Conservation (phyloP, 2,113 vertebrate genomes). For the Melospiza melodia region DNA sequence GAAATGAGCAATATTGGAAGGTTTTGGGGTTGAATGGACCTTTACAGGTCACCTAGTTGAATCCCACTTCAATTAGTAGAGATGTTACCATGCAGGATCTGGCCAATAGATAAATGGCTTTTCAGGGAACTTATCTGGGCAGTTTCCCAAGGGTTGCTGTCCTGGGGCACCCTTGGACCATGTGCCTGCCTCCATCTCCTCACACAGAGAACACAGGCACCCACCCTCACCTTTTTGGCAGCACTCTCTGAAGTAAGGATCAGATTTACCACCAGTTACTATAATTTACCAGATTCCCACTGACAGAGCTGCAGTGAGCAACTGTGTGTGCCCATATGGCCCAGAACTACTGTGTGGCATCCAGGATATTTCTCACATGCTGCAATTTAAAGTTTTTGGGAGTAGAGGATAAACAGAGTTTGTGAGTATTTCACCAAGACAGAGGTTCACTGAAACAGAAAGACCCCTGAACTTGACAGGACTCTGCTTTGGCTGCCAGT, state of each 20-base stretch:
- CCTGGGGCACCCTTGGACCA: not conserved
- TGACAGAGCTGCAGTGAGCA: not conserved
- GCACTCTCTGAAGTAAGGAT: not conserved
- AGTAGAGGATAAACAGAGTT: not conserved
- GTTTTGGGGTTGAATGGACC: not conserved
- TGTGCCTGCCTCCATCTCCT: not conserved
- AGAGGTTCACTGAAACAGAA: not conserved
- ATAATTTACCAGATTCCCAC: not conserved
- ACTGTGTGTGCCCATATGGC: not conserved
- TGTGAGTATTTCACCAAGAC: not conserved
- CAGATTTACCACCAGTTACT: not conserved
- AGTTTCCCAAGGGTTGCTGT: not conserved
- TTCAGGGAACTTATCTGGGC: not conserved
- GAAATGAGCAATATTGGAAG: not conserved
- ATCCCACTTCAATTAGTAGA: not conserved
- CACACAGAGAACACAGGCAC: fast-evolving
- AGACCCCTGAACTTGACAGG: not conserved
- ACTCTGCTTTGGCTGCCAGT: not conserved
- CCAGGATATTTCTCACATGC: not conserved
- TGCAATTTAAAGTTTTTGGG: not conserved
- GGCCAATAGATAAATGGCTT: not conserved
- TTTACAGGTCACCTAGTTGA: not conserved
- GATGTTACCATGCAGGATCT: not conserved
- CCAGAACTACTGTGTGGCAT: not conserved
- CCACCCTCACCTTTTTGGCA: not conserved